These are phyloP conservation scores for Netelia fuscicornis DNA, from an alignment of 2,888 invertebrate genomes.

Conservation along the genomic window DNA sequence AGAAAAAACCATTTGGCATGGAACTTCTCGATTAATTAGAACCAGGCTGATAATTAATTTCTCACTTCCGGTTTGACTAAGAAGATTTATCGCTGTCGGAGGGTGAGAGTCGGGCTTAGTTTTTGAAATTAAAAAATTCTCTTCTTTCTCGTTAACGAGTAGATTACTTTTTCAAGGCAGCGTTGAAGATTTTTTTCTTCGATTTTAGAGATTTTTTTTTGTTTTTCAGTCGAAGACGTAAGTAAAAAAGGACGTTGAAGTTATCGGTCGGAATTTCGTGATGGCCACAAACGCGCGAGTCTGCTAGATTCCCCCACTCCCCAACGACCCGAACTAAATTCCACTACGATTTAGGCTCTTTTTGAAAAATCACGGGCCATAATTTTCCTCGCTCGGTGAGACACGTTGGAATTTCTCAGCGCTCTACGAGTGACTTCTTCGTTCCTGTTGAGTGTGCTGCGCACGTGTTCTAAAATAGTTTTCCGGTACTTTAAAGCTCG, in stretches of 20 bases:
- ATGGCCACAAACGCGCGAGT: too few relatives aligned
- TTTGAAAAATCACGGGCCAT: conserved; percentile 57
- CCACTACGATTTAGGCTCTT: conserved; percentile 18
- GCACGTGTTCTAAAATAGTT: conserved; percentile 51
- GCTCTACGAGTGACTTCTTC: conserved; percentile 30
- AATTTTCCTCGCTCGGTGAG: conserved; percentile 47
- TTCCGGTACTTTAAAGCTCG: conserved; percentile 7
- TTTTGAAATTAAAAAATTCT: too few relatives aligned
- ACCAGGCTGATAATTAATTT: conserved; percentile 18
- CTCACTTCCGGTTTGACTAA: background rate
- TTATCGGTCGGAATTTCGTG: too few relatives aligned
- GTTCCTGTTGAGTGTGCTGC: conserved; percentile 43
- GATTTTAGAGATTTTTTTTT: too few relatives aligned
- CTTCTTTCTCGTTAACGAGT: too few relatives aligned
- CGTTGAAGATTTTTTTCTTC: too few relatives aligned
- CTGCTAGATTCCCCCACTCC: background rate
- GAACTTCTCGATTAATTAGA: conserved; percentile 35
- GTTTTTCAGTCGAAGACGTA: too few relatives aligned
- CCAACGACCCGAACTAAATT: conserved; percentile 4
- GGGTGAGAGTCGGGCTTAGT: too few relatives aligned
- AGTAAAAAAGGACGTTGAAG: too few relatives aligned
- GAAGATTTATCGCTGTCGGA: too few relatives aligned
- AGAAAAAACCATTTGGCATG: background rate
- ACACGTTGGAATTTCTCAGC: conserved; percentile 52
- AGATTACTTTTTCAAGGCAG: too few relatives aligned